Evolutionary conservation across 2,113 vertebrate species (phyloP).

Genomic region (Arothron firmamentum): DNA sequence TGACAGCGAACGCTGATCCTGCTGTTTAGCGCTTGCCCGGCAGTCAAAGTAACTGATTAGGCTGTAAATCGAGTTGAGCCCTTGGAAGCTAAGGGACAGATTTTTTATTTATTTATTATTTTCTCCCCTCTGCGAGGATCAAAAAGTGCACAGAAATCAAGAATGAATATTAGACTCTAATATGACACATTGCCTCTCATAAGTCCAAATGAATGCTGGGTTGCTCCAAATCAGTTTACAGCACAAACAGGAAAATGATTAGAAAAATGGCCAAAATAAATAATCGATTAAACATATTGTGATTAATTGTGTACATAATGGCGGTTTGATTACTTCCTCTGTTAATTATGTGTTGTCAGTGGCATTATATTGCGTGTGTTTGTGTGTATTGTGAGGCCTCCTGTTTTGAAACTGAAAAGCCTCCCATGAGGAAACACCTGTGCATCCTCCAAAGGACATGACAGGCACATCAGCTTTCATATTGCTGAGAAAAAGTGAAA

Average conservation of each 20-base stretch:
- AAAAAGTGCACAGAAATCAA: not conserved
- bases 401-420: constrained; percentile 12
- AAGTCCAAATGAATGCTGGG: not conserved
- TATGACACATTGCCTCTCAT: not conserved
- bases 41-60: too few relatives aligned
- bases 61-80: too few relatives aligned
- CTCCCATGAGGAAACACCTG: constrained; percentile 17
- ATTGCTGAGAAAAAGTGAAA: constrained; percentile 15
- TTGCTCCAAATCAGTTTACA: not conserved
- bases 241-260: too few relatives aligned
- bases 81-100: too few relatives aligned
- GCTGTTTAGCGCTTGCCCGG: too few relatives aligned
- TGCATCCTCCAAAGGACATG: not conserved
- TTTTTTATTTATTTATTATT: too few relatives aligned
- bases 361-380: not conserved
- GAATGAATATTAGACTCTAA: not conserved
- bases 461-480: constrained; percentile 4
- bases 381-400: not conserved
- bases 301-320: constrained; percentile 3
- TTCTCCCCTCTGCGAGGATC: too few relatives aligned
- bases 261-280: not conserved
- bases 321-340: not conserved
- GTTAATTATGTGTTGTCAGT: constrained; percentile 8
- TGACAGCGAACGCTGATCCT: too few relatives aligned
- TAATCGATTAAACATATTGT: not conserved